phyloP scores from a whole-genome alignment of 2,113 vertebrate genomes.

The Pterocles orientalis region DNA sequence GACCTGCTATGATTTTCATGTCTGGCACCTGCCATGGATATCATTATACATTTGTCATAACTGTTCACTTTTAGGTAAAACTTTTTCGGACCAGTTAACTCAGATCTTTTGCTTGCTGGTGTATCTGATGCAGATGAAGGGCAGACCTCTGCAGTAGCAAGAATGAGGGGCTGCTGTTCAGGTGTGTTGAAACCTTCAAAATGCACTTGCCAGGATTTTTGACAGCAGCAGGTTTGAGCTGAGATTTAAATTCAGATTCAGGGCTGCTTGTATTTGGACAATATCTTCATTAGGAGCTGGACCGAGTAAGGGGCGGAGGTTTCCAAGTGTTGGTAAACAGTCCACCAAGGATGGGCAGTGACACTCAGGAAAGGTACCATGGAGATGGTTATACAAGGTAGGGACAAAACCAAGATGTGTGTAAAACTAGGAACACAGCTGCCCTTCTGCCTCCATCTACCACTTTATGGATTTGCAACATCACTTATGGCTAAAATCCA shows the following conservation, averaged over 20 bases:
- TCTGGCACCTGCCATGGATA: accelerated
- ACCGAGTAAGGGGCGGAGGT: neutral
- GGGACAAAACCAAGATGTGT: neutral
- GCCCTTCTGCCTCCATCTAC: neutral
- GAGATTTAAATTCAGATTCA: neutral
- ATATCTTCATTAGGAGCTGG: neutral
- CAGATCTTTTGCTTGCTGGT: neutral
- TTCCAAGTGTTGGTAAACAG: neutral
- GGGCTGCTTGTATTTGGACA: neutral
- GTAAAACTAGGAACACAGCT: neutral
- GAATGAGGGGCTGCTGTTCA: neutral
- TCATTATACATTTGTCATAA: neutral
- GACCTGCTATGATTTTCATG: neutral
- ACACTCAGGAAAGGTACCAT: neutral
- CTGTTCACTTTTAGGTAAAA: neutral
- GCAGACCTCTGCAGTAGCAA: neutral
- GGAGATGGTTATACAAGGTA: neutral
- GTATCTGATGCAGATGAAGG: neutral
- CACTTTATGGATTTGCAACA: neutral
- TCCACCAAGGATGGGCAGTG: neutral
- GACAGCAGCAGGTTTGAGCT: neutral
- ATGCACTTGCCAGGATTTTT: neutral
- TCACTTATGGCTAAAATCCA: neutral
- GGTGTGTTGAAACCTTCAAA: neutral
- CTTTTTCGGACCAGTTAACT: neutral